Evolutionary conservation across 2,888 invertebrate species (phyloP).

Genomic region (Xylota segnis): DNA sequence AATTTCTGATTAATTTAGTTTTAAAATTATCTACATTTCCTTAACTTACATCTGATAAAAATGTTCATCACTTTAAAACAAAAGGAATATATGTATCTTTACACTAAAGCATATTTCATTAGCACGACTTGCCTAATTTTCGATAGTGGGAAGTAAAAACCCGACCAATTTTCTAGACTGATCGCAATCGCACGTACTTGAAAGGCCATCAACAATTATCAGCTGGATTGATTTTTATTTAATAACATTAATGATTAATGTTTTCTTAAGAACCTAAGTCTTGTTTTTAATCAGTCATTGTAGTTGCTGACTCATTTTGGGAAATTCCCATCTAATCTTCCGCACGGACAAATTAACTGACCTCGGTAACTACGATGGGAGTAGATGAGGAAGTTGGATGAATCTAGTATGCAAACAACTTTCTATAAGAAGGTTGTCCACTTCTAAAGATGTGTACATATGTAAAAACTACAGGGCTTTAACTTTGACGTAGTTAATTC

Average conservation of each 20-base stretch:
- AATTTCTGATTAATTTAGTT: too few species aligned
- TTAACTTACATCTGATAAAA: too few species aligned
- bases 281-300: constrained; percentile 26
- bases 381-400: constrained; percentile 77
- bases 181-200: not conserved
- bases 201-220: not conserved
- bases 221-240: not conserved
- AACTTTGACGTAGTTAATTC: too few species aligned
- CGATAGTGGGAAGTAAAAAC: not conserved
- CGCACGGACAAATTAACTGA: constrained; percentile 79
- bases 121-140: not conserved
- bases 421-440: too few species aligned
- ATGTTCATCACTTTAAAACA: too few species aligned
- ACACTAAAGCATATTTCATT: not conserved
- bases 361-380: constrained; percentile 81
- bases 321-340: constrained; percentile 80
- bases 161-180: not conserved
- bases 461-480: too few species aligned
- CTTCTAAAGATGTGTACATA: too few species aligned
- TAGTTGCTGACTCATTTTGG: constrained; percentile 82
- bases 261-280: not conserved
- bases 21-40: too few species aligned
- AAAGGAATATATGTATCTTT: too few species aligned
- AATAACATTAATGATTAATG: not conserved
- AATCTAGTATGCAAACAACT: too few species aligned